A percentile compares a stretch with the other conserved stretches of the same genome.
These are phyloP conservation scores for Pardalotus punctatus DNA, from an alignment of 2,113 vertebrate genomes.

Conservation along the genomic window DNA sequence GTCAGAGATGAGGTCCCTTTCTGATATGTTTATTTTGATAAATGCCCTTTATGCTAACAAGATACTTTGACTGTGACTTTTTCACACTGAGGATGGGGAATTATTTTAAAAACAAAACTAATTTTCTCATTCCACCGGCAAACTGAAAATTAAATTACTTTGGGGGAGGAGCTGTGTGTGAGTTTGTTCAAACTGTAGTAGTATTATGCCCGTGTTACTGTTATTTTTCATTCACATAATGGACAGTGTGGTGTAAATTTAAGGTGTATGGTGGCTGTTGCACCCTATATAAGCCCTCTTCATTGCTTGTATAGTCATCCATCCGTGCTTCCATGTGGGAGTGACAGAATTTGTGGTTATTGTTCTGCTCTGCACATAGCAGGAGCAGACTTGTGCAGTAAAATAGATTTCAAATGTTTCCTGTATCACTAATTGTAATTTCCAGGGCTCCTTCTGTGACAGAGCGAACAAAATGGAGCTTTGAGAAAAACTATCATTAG, in stretches of 20 bases:
- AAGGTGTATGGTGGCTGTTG: neutral
- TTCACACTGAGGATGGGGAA: neutral
- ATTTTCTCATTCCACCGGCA: neutral
- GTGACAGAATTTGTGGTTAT: neutral
- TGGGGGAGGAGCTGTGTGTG: neutral
- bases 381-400: slow-evolving; percentile 22
- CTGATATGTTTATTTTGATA: neutral
- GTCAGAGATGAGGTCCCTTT: neutral
- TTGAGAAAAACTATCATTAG: slow-evolving; percentile 73
- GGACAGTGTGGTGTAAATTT: neutral
- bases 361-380: slow-evolving; percentile 46
- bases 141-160: neutral
- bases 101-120: neutral
- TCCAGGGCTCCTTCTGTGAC: slow-evolving; percentile 64
- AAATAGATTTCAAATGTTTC: slow-evolving; percentile 64
- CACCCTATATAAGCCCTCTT: neutral
- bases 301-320: neutral
- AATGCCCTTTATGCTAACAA: neutral
- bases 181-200: neutral
- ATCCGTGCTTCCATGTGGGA: neutral
- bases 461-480: slow-evolving; percentile 55
- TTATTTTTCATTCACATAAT: neutral
- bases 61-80: neutral
- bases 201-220: neutral
- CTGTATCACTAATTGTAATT: slow-evolving; percentile 67